Base-by-base conservation (phyloP, 1,140 invertebrate genomes). In the Zaprionus ornatus region DNA sequence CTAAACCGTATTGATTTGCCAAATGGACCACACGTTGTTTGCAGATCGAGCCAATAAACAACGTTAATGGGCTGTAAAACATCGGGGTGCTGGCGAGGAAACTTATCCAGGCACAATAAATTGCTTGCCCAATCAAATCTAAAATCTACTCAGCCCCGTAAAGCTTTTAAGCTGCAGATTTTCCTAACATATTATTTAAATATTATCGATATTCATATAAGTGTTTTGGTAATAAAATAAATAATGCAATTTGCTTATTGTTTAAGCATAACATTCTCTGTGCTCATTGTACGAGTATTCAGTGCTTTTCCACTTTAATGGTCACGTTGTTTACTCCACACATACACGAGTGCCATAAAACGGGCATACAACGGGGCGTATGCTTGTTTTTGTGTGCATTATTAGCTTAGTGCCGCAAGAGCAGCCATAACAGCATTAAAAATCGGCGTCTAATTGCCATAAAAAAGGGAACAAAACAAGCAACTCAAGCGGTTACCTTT, bases 401-500 rank as follows among this genome's bases (percentile, higher is more conserved):
- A 74, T 76, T 77, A 48, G 23, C 50, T 48, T 60, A 57, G 48
- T 63, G 74, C 40, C 40, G n/a, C 66, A 80, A 67, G 54, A 83
- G 70, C 60, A 76, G 75, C 59, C 76, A 68, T 56, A 74, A 69
- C 62, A 68, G 65, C 69, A 55, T 63, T 45, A 17, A 55, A 69
- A 68, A 56, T 35, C 50, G 25, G 15, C 54, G 32, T 37, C 54
- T 88, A 87, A 87, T 87, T 88, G 77, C 80, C 77, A 78, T 73
- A 71, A 68, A 77, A 40, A 60, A 48, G 13, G 35, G 48, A 61
- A 59, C 48, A 70, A 71, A 68, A 78, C 56, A 52, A 57, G 42
- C 55, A 70, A 62, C 77, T 83, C 64, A 55, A 86, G 68, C 61
- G 64, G 45, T 42, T 48, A 57, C 37, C 21, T 61, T 64, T 69